phyloP scores from a whole-genome alignment of 2,797 vertebrate genomes.

The Phataginus tricuspis region DNA sequence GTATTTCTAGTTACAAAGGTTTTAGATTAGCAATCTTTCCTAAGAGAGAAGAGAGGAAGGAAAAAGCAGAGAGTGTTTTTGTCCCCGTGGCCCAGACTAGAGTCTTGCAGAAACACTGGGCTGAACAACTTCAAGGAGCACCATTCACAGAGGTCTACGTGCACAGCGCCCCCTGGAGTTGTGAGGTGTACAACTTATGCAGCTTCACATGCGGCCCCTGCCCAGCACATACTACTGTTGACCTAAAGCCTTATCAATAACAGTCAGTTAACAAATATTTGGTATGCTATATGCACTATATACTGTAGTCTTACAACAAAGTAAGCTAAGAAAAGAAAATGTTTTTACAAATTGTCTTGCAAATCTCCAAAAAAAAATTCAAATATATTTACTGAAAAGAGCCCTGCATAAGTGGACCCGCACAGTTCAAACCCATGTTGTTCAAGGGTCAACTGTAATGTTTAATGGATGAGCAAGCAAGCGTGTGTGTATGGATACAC shows the following conservation, averaged over 20 bases:
- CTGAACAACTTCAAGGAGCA: neutral
- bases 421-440: too few species aligned
- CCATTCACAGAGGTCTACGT: neutral
- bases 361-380: too few species aligned
- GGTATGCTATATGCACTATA: too few species aligned
- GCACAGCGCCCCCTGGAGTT: accelerated
- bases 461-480: neutral
- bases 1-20: conserved; percentile 43
- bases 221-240: neutral
- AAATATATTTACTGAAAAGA: too few species aligned
- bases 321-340: too few species aligned
- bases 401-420: too few species aligned
- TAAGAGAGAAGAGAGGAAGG: neutral
- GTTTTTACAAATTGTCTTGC: too few species aligned
- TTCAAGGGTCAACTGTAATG: neutral
- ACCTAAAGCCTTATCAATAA: too few species aligned
- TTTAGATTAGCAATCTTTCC: neutral
- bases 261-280: too few species aligned
- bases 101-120: neutral
- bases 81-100: neutral
- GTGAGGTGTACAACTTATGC: neutral
- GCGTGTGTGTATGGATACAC: accelerated
- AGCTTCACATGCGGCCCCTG: neutral
- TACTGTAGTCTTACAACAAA: too few species aligned
- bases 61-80: neutral